These are phyloP conservation scores for Micromys minutus DNA, from an alignment of 2,113 vertebrate species.

Conservation along the genomic window DNA sequence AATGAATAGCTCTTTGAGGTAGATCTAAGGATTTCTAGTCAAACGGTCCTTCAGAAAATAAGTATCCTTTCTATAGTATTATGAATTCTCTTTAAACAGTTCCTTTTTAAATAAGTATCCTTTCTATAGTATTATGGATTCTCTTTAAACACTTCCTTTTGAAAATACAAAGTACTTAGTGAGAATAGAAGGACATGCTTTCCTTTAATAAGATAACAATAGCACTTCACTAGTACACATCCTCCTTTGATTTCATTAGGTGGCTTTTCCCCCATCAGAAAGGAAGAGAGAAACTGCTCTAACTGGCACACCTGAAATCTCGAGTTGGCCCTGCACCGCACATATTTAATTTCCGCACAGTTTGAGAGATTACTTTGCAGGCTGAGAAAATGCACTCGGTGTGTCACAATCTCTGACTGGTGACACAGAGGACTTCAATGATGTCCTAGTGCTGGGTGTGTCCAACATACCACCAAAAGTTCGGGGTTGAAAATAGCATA, in stretches of 20 bases:
- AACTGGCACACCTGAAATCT: not conserved
- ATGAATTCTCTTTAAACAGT: constrained; percentile 8
- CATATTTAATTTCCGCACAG: not conserved
- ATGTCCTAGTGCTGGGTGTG: not conserved
- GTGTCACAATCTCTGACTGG: not conserved
- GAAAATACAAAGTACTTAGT: constrained; percentile 24
- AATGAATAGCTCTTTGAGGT: constrained; percentile 36
- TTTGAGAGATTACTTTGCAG: not conserved
- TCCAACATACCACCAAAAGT: not conserved
- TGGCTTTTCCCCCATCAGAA: not conserved
- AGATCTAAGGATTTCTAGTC: constrained; percentile 49
- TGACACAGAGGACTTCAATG: not conserved
- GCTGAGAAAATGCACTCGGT: not conserved
- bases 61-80: constrained; percentile 37
- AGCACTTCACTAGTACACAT: not conserved
- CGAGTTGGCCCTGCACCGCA: not conserved
- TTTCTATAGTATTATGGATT: constrained; percentile 19
- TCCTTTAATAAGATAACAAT: constrained; percentile 17
- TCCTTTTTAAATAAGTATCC: constrained; percentile 18
- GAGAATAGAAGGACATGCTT: constrained; percentile 2
- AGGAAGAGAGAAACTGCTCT: not conserved
- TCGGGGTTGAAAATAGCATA: not conserved
- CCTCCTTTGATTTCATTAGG: not conserved
- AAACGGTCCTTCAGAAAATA: constrained; percentile 34
- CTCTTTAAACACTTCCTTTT: constrained; percentile 30